Percentiles rank a stretch among this genome's conserved stretches.
phyloP scores from a whole-genome alignment of 1,140 invertebrate species.

The Cydia amplana region DNA sequence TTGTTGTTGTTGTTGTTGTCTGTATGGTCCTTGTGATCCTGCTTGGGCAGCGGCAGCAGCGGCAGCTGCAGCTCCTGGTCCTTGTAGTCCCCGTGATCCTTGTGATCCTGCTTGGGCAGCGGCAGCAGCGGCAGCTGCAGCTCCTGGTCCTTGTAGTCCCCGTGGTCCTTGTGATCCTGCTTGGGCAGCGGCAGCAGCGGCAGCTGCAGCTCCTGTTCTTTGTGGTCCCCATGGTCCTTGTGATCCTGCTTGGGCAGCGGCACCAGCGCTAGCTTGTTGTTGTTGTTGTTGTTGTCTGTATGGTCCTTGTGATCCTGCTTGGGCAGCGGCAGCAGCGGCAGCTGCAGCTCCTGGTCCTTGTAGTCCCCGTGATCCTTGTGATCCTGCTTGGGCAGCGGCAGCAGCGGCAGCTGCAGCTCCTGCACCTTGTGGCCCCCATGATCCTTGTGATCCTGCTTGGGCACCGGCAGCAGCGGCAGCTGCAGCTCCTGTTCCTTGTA shows the following conservation, averaged over 20 bases:
- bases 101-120: slow-evolving; percentile 3
- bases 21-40: background rate
- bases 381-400: background rate
- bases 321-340: background rate
- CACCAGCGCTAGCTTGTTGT: slow-evolving; percentile 19
- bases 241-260: background rate
- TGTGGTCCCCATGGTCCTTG: background rate
- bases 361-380: slow-evolving; percentile 5
- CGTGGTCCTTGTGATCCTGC: background rate
- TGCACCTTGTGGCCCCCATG: background rate
- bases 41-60: background rate
- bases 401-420: slow-evolving; percentile 12
- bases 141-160: background rate
- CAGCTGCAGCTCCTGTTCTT: no score
- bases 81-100: slow-evolving; percentile 8
- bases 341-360: background rate
- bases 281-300: background rate
- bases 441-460: slow-evolving; percentile 1
- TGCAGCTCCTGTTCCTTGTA: background rate
- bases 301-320: slow-evolving; percentile 8
- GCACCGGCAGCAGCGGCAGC: slow-evolving; percentile 17
- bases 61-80: background rate
- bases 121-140: slow-evolving; percentile 10
- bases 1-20: no score
- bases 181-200: no score